These are phyloP conservation scores for Hydropotes inermis DNA, from an alignment of 2,113 vertebrate genomes.

Conservation along the genomic window DNA sequence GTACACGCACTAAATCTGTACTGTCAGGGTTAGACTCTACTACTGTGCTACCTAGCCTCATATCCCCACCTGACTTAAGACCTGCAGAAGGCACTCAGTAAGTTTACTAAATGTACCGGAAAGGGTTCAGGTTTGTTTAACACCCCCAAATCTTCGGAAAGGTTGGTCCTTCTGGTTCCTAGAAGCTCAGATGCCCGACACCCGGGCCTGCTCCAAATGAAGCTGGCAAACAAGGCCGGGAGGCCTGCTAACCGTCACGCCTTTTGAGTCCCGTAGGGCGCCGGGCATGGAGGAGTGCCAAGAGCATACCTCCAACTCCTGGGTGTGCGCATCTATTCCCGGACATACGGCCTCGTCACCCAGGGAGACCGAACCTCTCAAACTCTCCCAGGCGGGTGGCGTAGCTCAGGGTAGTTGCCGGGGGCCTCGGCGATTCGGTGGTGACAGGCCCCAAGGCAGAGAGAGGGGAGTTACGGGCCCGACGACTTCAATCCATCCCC, in stretches of 20 bases:
- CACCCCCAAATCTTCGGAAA: neutral
- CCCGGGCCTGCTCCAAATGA: neutral
- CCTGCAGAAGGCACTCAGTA: neutral
- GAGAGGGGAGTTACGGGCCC: neutral
- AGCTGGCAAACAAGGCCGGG: neutral
- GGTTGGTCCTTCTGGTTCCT: neutral
- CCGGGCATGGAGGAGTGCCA: neutral
- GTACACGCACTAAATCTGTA: neutral
- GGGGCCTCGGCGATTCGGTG: neutral
- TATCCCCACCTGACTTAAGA: neutral
- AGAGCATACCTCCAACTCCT: neutral
- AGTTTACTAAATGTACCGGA: neutral
- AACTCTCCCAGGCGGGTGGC: neutral
- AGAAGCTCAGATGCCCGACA: neutral
- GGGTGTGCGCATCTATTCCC: conserved; percentile 49
- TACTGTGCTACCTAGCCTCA: neutral
- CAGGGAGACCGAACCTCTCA: neutral
- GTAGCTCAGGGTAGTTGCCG: neutral
- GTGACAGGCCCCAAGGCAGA: neutral
- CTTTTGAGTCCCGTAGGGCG: neutral
- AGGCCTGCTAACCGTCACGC: neutral
- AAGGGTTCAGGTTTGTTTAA: neutral
- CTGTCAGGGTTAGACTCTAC: neutral
- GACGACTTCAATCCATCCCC: conserved; percentile 20
- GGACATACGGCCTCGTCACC: conserved; percentile 56